Conservation (phyloP, 2,113 vertebrate species). For the Holacanthus passer region DNA sequence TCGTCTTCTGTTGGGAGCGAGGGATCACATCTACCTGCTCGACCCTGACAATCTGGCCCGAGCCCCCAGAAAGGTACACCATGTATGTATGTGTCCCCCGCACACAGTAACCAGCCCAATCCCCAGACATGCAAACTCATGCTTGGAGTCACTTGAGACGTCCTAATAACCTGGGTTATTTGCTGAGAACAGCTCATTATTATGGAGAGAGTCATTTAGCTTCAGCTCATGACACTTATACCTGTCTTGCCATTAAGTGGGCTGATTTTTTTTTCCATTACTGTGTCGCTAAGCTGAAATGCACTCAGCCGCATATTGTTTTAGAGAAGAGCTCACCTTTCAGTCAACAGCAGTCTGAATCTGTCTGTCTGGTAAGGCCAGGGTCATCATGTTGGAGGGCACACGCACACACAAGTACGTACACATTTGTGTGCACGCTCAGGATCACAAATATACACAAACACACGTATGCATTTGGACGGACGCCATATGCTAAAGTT, state of each 20-base stretch:
- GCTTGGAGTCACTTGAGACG: slow-evolving; percentile 37
- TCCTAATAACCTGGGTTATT: slow-evolving; percentile 37
- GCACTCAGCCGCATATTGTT: slow-evolving; percentile 56
- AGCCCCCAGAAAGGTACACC: slow-evolving; percentile 89
- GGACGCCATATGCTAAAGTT: slow-evolving; percentile 62
- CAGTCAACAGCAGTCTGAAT: slow-evolving; percentile 58
- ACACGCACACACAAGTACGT: not conserved
- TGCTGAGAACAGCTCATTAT: slow-evolving; percentile 19
- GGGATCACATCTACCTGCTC: slow-evolving; percentile 94
- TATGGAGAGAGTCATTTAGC: slow-evolving; percentile 34
- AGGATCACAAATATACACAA: slow-evolving; percentile 48
- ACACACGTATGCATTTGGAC: slow-evolving; percentile 63
- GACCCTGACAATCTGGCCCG: slow-evolving; percentile 91
- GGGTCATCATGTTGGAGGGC: slow-evolving; percentile 50
- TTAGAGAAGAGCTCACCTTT: slow-evolving; percentile 54
- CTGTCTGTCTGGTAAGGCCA: slow-evolving; percentile 62
- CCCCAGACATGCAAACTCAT: slow-evolving; percentile 41
- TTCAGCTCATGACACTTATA: slow-evolving; percentile 51
- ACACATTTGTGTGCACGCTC: slow-evolving; percentile 29
- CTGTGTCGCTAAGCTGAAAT: slow-evolving; percentile 25
- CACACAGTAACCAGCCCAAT: not conserved
- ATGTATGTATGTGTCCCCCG: not conserved
- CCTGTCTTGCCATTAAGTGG: slow-evolving; percentile 51
- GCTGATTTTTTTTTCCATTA: slow-evolving; percentile 43
- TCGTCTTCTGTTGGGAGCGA: slow-evolving; percentile 90